Base-by-base conservation (phyloP, 2,113 vertebrate genomes). In the Pristiophorus japonicus region DNA sequence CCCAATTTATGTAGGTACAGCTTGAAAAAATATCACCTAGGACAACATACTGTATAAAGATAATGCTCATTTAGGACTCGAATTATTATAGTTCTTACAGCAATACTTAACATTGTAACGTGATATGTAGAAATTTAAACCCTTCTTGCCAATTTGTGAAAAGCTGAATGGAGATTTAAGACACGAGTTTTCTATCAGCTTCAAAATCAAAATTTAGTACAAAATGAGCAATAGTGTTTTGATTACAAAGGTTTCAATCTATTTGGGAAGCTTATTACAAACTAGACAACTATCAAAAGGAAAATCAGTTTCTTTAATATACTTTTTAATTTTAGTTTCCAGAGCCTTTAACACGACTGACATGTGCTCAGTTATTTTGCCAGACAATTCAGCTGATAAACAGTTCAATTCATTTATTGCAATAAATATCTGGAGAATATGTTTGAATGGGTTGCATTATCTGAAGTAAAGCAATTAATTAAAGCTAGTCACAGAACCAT, bases 391-490 rank as follows among this genome's bases (percentile, higher is more conserved):
- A 59, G 30, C 78, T 51, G 51, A 51, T 59, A 51, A 90, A 59
- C 87, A 62, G 95, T 96, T 96, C 96, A 96, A 96, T 94, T 97
- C 97, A 95, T 97, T 97, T 97, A 97, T 97, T 97, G 97, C 97
- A 96, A 96, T 96, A 97, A 97, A 97, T 96, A 97, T 95, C 97
- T 96, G 96, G 97, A 97, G 97, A 96, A 96, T 95, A 95, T 92
- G 95, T 96, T 96, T 93, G 96, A 97, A 97, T 59, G 95, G 96
- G 96, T 96, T 95, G 97, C 96, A 97, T 96, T 97, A 96, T 97
- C 97, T 96, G 96, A 96, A 96, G 95, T 96, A 97, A 96, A 97
- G 96, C 97, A 96, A 97, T 97, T 97, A 97, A 98, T 98, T 97
- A 97, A 97, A 97, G 96, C 96, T 96, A 95, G 70, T 96, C 96